These are phyloP conservation scores for Carassius carassius DNA, from an alignment of 2,113 vertebrate species.

Conservation along the genomic window DNA sequence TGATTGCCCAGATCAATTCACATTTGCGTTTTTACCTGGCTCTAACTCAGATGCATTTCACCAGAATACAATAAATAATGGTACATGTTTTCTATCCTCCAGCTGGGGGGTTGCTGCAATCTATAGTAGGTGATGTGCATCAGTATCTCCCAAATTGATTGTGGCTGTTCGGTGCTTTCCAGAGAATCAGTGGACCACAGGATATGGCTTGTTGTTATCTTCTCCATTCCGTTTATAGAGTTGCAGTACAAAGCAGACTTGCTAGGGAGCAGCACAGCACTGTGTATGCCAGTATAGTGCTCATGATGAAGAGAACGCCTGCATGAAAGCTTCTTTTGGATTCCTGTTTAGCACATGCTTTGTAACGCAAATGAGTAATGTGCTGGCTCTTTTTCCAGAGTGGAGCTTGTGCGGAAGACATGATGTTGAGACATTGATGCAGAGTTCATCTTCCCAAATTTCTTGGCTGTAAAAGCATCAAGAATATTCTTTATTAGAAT, in stretches of 20 bases:
- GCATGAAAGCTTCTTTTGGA: conserved; percentile 68
- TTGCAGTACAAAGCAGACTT: conserved; percentile 71
- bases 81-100: conserved; percentile 51
- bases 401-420: neutral
- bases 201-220: conserved; percentile 9
- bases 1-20: conserved; percentile 73
- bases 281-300: conserved; percentile 49
- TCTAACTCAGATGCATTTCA: conserved; percentile 51
- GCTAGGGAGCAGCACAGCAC: conserved; percentile 74
- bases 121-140: conserved; percentile 16
- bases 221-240: neutral
- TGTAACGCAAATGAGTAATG: neutral
- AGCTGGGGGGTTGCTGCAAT: conserved; percentile 30
- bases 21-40: conserved; percentile 65
- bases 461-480: neutral
- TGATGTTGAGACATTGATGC: neutral
- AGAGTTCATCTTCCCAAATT: neutral
- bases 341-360: conserved; percentile 62
- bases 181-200: conserved; percentile 39
- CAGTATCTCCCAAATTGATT: conserved; percentile 44
- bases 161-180: conserved; percentile 37
- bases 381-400: neutral
- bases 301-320: conserved; percentile 59
- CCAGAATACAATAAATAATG: conserved; percentile 45
- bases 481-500: neutral